Evolutionary conservation across 2,888 invertebrate species (phyloP).

Genomic region (Romanomermis culicivorax): DNA sequence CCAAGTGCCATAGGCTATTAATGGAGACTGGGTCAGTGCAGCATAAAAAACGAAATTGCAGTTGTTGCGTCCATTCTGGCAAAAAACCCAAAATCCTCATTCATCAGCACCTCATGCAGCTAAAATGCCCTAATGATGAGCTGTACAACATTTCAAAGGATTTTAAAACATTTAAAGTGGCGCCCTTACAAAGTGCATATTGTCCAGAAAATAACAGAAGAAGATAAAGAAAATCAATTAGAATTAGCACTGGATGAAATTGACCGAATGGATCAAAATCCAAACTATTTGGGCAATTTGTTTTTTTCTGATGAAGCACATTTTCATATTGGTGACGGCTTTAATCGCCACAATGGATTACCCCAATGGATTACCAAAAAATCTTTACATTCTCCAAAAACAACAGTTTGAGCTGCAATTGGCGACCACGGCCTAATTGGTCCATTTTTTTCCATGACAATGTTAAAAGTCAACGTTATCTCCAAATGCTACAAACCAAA

Average conservation of each 20-base stretch:
- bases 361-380: background rate
- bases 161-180: too few species aligned
- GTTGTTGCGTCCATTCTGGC: background rate
- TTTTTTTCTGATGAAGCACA: background rate
- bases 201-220: too few species aligned
- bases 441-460: background rate
- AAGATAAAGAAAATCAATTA: background rate
- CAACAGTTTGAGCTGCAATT: too few species aligned
- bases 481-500: too few species aligned
- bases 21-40: background rate
- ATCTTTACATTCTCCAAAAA: background rate
- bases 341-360: background rate
- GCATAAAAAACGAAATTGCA: background rate
- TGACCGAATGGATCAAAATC: too few species aligned
- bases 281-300: background rate
- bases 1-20: background rate
- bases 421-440: background rate
- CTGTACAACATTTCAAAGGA: background rate
- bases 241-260: background rate
- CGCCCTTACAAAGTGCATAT: too few species aligned
- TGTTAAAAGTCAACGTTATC: too few species aligned
- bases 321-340: too few species aligned
- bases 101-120: background rate
- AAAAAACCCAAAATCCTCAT: background rate
- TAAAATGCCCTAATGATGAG: background rate